Evolutionary conservation across 2,888 invertebrate genomes (phyloP), one percentile per base, ranked within the genome.

Genomic region (Nematopogon swammerdamellus): DNA sequence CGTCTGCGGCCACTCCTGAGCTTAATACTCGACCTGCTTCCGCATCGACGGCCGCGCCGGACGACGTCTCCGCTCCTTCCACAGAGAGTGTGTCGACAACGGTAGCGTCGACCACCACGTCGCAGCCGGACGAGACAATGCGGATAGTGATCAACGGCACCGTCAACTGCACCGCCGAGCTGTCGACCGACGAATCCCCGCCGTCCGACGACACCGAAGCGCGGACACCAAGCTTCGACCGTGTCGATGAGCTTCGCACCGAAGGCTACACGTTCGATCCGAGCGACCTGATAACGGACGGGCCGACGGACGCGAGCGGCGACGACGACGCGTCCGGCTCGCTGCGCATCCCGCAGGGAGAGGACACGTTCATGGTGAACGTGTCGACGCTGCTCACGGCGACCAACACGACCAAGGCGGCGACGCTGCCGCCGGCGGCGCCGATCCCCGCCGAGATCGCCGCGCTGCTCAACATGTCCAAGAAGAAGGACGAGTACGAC

Each of bases 401-500:
- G n/a, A 67, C 74, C 5, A 83, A 83, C 51, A 72, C 74, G 6
- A 68, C 74, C 43, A 63, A 63, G 44, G 65, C 74, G 42, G n/a
- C n/a, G n/a, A n/a, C n/a, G n/a, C n/a, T n/a, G n/a, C n/a, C n/a
- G 67, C 69, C 63, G 17, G 64, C 65, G 52, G 67, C 58, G 30
- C 68, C 59, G 52, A 70, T 63, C 53, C 72, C 67, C 49, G 67
- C 58, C 58, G 80, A 65, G 53, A 70, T 65, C 50, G 80, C 63
- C 72, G 82, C 68, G 56, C 70, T 72, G 47, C 57, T 80, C 50
- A 81, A 82, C 57, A 75, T 72, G 46, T 76, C 74, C 29, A 84
- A 81, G 58, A 81, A 76, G 1, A 83, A 84, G 55, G 82, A 80
- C 49, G 83, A 84, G 55, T 84, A 85, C 55, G 86, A 87, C 57